phyloP scores from a whole-genome alignment of 2,888 invertebrate genomes.

The Xanthostigma xanthostigma region DNA sequence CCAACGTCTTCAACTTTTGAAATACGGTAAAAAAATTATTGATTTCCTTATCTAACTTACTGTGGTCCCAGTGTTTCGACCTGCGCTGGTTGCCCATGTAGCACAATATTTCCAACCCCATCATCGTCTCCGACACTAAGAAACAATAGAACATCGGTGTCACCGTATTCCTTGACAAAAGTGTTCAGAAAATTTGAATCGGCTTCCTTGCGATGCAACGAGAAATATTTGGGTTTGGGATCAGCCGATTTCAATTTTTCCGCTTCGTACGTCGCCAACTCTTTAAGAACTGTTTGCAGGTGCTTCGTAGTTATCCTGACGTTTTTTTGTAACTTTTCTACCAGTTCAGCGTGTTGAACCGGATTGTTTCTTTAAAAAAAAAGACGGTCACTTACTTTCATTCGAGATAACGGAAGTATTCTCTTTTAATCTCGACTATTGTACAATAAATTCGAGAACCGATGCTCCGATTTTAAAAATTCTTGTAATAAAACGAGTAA shows the following conservation, averaged over 20 bases:
- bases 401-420: no score
- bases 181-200: constrained; percentile 62
- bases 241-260: constrained; percentile 35
- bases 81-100: constrained; percentile 38
- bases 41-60: constrained; percentile 29
- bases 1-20: neutral
- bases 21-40: neutral
- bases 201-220: constrained; percentile 54
- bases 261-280: constrained; percentile 54
- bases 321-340: constrained; percentile 59
- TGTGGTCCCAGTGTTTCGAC: constrained; percentile 39
- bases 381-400: neutral
- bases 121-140: constrained; percentile 57
- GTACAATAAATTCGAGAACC: no score
- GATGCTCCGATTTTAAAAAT: no score
- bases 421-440: no score
- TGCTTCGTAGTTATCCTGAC: constrained; percentile 48
- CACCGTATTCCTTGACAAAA: constrained; percentile 48
- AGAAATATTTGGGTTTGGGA: constrained; percentile 38
- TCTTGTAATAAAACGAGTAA: no score
- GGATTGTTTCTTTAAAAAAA: constrained; percentile 47
- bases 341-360: constrained; percentile 49
- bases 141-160: constrained; percentile 43
- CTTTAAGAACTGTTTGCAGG: constrained; percentile 46
- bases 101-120: constrained; percentile 37